Evolutionary conservation across 2,113 vertebrate genomes (phyloP), one percentile per base, ranked within the genome.

Genomic region (Paradisaea rubra): DNA sequence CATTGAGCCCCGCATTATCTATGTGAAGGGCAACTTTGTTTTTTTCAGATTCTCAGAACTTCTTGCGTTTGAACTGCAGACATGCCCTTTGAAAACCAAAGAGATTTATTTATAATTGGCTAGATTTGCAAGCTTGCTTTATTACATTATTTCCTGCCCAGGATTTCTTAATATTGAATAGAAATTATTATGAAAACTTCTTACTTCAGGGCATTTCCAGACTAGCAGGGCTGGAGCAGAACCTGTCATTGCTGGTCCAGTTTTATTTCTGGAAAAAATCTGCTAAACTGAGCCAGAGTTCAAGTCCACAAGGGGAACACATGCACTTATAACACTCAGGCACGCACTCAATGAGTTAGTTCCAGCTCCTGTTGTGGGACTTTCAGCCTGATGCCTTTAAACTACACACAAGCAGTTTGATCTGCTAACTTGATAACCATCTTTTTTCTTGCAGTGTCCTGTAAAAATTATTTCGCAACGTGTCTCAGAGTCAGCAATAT

Each of bases 151-250:
- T 97, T 96, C 89, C 96, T 94, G 86, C 70, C 86, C 31, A 50
- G 30, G 37, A 68, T 98, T 98, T 97, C 94, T 89, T 88, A 89
- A 92, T 94, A 72, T 91, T 96, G 95, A 97, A 96, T 96, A 98
- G 93, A 95, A 96, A 97, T 95, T 61, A 89, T 93, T 97, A 97
- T 97, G 95, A 97, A 97, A 95, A 78, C 81, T 84, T 97, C 81
- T 97, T 97, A 96, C 96, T 94, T 97, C 93, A 95, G 96, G 91
- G 89, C 96, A 95, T 97, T 97, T 95, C 56, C 64, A 92, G 66
- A 63, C 66, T 92, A 69, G 70, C 42, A 92, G n/a, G 93, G 93
- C 96, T 97, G 93, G 93, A 96, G 88, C 79, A 97, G 94, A 96
- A 92, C 92, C 93, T 97, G 92, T 96, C 95, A 95, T 94, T 97